phyloP scores from a whole-genome alignment of 2,797 vertebrate species.

The Balearica regulorum region DNA sequence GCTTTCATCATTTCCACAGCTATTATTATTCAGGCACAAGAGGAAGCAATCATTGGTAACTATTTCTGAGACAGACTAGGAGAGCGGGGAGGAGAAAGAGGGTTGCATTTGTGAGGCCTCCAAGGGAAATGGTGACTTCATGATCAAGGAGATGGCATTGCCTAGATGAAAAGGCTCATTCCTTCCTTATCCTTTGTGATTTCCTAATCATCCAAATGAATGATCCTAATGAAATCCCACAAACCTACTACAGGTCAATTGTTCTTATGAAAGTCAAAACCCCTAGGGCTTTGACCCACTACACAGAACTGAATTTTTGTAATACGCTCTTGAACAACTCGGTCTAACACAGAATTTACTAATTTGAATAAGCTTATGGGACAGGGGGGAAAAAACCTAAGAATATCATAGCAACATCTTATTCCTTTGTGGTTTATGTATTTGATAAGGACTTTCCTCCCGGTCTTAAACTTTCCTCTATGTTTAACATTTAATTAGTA shows the following conservation, averaged over 20 bases:
- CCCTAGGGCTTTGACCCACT: not conserved
- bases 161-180: not conserved
- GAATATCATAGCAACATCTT: not conserved
- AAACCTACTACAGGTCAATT: not conserved
- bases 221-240: not conserved
- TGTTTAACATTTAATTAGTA: constrained; percentile 16
- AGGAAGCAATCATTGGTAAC: not conserved
- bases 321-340: not conserved
- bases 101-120: not conserved
- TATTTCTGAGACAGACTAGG: not conserved
- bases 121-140: not conserved
- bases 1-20: not conserved
- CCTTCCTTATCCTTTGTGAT: not conserved
- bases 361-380: not conserved
- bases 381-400: fast-evolving
- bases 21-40: not conserved
- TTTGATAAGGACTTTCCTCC: not conserved
- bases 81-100: not conserved
- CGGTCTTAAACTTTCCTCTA: not conserved
- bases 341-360: not conserved
- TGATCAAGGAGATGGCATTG: not conserved
- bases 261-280: not conserved
- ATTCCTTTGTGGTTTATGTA: not conserved
- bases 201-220: not conserved
- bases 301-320: not conserved